Conservation (phyloP, 2,797 vertebrate species). For the Tolypeutes matacus region DNA sequence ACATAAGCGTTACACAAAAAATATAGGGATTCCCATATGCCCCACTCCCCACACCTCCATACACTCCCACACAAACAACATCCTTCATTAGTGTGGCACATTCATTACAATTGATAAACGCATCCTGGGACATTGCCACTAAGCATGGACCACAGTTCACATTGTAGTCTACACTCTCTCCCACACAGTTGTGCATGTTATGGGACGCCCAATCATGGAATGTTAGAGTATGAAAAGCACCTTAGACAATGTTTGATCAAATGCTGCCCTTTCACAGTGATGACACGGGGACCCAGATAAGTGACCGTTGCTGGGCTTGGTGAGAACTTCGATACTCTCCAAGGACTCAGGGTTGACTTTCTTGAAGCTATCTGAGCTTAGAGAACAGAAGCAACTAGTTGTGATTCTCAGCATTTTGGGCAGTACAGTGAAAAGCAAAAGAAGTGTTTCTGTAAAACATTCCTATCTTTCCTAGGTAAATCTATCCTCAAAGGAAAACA, state of each 20-base stretch:
- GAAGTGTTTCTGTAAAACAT: background rate
- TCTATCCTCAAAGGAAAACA: slow-evolving; percentile 27
- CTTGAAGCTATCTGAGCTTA: background rate
- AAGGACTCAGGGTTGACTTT: background rate
- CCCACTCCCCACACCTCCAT: too few species aligned
- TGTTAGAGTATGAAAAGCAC: background rate
- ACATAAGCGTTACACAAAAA: too few species aligned
- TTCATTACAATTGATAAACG: too few species aligned
- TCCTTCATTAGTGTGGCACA: too few species aligned
- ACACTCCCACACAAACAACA: too few species aligned
- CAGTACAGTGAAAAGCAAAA: slow-evolving; percentile 29
- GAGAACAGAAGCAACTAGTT: background rate
- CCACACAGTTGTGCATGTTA: too few species aligned
- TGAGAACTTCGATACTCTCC: background rate
- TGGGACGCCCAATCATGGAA: background rate
- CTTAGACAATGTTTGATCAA: background rate
- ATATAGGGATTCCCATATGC: too few species aligned
- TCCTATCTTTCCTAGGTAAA: slow-evolving; percentile 7
- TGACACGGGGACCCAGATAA: background rate
- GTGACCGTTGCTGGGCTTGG: background rate
- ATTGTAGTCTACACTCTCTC: too few species aligned
- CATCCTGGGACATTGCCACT: too few species aligned
- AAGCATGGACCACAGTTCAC: too few species aligned
- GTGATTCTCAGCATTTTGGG: background rate
- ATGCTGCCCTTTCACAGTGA: slow-evolving; percentile 16